A percentile compares a stretch with the other conserved stretches of the same genome.
These are phyloP conservation scores for Galerucella calmariensis DNA, from an alignment of 2,888 invertebrate genomes.

Conservation along the genomic window DNA sequence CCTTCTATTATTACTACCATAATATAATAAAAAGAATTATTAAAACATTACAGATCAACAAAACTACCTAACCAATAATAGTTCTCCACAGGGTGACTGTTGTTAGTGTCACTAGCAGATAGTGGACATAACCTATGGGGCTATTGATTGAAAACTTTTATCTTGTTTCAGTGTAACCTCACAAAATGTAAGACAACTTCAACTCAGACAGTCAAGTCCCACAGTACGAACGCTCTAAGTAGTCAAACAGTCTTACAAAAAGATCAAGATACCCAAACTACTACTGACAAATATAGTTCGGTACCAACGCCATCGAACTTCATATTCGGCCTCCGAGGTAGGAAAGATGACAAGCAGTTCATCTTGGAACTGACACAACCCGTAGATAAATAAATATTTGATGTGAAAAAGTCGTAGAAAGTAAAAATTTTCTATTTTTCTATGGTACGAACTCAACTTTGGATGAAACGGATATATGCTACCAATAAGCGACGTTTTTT, in stretches of 20 bases:
- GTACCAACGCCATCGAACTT: slow-evolving; percentile 63
- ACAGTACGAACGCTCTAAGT: slow-evolving; percentile 69
- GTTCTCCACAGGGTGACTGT: no score
- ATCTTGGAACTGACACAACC: slow-evolving; percentile 64
- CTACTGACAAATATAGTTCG: slow-evolving; percentile 62
- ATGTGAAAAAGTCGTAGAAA: no score
- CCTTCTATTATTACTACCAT: no score
- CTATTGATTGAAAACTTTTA: slow-evolving; percentile 15
- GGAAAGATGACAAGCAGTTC: slow-evolving; percentile 69
- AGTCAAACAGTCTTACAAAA: slow-evolving; percentile 72
- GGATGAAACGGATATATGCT: no score
- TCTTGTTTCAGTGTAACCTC: slow-evolving; percentile 69
- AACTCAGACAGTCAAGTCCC: slow-evolving; percentile 76
- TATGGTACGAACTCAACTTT: no score
- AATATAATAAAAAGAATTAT: no score
- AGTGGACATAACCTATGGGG: not conserved
- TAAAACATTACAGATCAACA: no score
- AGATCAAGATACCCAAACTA: slow-evolving; percentile 65
- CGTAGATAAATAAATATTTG: slow-evolving; percentile 49
- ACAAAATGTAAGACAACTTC: slow-evolving; percentile 74
- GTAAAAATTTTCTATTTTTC: no score
- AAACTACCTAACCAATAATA: no score
- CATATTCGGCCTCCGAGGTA: slow-evolving; percentile 71
- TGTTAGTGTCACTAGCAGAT: no score
- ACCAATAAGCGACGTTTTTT: not conserved